Conservation (phyloP, 2,113 vertebrate species). For the Orthonyx spaldingii region DNA sequence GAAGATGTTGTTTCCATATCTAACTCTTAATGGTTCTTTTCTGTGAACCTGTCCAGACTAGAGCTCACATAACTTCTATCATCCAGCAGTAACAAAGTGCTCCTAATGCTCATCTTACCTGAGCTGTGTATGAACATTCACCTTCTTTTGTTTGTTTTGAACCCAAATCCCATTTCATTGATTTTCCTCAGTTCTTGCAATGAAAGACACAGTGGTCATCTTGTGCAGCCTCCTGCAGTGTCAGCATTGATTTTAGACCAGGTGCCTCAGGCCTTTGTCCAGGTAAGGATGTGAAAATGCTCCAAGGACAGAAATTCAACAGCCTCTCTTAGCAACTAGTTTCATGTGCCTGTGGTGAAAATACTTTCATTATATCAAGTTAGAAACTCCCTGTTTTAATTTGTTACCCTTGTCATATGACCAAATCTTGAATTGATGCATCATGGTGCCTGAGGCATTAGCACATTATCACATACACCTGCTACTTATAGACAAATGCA, state of each 20-base stretch:
- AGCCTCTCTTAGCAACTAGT: not conserved
- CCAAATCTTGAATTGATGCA: not conserved
- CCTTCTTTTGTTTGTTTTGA: not conserved
- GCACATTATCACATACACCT: not conserved
- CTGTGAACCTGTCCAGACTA: not conserved
- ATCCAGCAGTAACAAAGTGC: not conserved
- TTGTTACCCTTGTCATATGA: not conserved
- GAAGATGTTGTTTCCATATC: not conserved
- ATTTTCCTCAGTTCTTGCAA: not conserved
- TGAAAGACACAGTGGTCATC: not conserved
- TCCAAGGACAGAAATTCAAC: not conserved
- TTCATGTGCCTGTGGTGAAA: not conserved
- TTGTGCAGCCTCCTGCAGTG: not conserved
- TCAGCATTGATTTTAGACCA: not conserved
- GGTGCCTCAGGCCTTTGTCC: not conserved
- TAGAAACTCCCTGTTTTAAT: not conserved
- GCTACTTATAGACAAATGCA: not conserved
- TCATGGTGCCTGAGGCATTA: not conserved
- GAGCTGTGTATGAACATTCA: not conserved
- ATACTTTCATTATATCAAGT: not conserved
- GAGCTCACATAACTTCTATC: not conserved
- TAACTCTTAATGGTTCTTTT: not conserved
- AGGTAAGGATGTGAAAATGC: not conserved
- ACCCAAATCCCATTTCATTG: not conserved
- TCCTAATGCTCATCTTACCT: not conserved